Base-by-base conservation (phyloP, 1,140 invertebrate genomes). In the Tenebrio molitor region DNA sequence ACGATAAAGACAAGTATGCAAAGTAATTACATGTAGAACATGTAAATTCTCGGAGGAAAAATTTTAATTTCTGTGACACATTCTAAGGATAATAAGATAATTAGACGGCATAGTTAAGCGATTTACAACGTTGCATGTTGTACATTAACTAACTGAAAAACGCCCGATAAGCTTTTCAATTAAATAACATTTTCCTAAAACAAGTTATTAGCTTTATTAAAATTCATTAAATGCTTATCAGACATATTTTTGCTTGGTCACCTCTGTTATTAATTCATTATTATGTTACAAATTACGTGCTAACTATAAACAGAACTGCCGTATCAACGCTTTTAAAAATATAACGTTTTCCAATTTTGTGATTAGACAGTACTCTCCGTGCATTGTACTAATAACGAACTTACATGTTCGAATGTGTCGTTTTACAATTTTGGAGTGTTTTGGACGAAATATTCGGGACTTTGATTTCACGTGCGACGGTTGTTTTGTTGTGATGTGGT, bases 11-110 rank as follows among this genome's bases (percentile, higher is more conserved):
- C 50, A 33, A 17, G 50, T 58, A 58, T 58, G 50, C 50, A 29
- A 58, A 58, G 50, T 58, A 58, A 58, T 58, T 58, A 58, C 50
- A 58, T 33, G 19, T 58, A 58, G 19, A 29, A 58, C 50, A 33
- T 58, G 50, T 58, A 58, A 58, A 58, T 58, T 58, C 50, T 58
- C 50, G n/a, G 1, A 23, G 50, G 50, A 58, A 58, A 58, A 58
- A 58, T 58, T 58, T 58, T 58, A 58, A 58, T 58, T 58, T 58
- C 50, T 58, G 50, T 58, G 23, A 58, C 50, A 58, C 50, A 58
- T 53, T 53, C 46, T 53, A 29, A 25, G 46, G 46, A 53, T 58
- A 58, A 58, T 58, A 58, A 58, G 50, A 58, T 58, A 58, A 58
- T 58, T 58, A 58, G 23, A 58, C 50, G 16, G 23, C 50, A 58